Evolutionary conservation across 2,113 vertebrate species (phyloP).

Genomic region (Gavialis gangeticus): DNA sequence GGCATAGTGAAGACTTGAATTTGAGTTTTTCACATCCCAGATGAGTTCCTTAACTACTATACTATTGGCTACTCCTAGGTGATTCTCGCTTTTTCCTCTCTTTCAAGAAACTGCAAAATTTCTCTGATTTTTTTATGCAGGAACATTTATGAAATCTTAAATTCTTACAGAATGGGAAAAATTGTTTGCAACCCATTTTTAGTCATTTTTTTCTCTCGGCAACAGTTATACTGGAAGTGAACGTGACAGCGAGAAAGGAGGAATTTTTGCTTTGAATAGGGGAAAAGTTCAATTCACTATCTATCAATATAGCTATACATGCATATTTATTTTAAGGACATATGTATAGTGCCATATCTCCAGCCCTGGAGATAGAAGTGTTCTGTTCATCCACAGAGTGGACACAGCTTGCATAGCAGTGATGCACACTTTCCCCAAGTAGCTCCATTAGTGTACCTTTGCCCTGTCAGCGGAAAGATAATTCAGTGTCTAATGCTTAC

Average conservation of each 20-base stretch:
- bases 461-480: neutral
- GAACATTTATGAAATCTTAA: neutral
- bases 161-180: neutral
- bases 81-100: neutral
- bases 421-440: neutral
- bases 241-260: accelerated
- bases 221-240: neutral
- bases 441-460: neutral
- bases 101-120: neutral
- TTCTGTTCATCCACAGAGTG: neutral
- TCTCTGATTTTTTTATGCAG: neutral
- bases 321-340: neutral
- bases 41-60: neutral
- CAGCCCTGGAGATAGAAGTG: neutral
- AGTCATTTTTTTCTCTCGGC: neutral
- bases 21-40: neutral
- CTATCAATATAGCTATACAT: neutral
- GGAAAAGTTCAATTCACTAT: neutral
- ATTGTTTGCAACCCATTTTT: neutral
- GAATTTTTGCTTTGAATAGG: neutral
- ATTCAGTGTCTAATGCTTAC: neutral
- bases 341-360: neutral
- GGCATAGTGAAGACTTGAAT: neutral
- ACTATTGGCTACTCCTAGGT: neutral
- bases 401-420: neutral